These are phyloP conservation scores for Bhutanitis thaidina DNA, from an alignment of 2,888 invertebrate genomes.

Conservation along the genomic window DNA sequence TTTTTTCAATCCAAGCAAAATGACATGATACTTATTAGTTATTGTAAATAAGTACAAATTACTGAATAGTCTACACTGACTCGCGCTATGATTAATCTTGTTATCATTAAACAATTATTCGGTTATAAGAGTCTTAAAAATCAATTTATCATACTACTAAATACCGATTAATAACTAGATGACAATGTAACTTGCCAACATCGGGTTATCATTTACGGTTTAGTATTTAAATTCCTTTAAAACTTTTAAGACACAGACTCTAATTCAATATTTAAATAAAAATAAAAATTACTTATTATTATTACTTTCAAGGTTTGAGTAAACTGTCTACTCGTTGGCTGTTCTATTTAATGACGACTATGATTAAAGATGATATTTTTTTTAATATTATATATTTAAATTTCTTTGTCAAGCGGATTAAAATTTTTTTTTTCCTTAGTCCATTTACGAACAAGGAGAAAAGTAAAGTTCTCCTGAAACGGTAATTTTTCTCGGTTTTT, in stretches of 20 bases:
- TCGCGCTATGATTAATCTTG: slow-evolving; percentile 10
- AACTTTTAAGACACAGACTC: neutral
- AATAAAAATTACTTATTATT: too few relatives aligned
- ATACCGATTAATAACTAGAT: slow-evolving; percentile 17
- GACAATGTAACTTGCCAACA: slow-evolving; percentile 8
- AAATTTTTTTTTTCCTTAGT: too few relatives aligned
- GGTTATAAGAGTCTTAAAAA: slow-evolving; percentile 14
- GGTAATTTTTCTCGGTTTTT: too few relatives aligned
- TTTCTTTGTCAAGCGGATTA: too few relatives aligned
- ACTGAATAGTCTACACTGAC: slow-evolving; percentile 5
- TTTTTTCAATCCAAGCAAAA: too few relatives aligned
- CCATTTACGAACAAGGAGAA: too few relatives aligned
- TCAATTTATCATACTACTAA: slow-evolving; percentile 15
- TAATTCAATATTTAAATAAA: neutral
- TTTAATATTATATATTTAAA: too few relatives aligned
- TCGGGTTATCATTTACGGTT: neutral
- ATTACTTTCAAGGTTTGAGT: neutral
- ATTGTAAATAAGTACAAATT: slow-evolving; percentile 1
- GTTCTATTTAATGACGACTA: too few relatives aligned
- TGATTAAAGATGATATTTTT: too few relatives aligned
- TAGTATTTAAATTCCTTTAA: neutral
- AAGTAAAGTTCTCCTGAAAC: too few relatives aligned
- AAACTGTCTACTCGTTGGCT: too few relatives aligned
- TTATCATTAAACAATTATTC: slow-evolving; percentile 10
- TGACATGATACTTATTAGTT: slow-evolving; percentile 5